These are phyloP conservation scores for Drosophila guanche DNA, from an alignment of 1,140 invertebrate species.

Conservation along the genomic window DNA sequence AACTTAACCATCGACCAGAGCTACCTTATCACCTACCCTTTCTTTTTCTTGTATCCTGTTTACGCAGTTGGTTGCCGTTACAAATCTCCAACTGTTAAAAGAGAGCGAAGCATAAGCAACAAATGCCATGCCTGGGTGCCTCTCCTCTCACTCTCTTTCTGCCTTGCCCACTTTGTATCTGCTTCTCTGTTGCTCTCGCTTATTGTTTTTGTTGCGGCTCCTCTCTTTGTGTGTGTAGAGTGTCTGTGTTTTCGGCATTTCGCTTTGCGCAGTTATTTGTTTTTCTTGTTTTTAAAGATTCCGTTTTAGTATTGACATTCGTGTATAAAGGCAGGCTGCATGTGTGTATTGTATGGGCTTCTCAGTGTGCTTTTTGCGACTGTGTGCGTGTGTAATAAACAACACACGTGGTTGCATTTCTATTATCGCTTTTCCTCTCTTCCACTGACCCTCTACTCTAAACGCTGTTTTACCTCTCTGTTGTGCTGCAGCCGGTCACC, in stretches of 20 bases:
- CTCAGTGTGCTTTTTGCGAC: slow-evolving; percentile 26
- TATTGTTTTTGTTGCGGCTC: slow-evolving; percentile 38
- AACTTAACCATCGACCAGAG: no score
- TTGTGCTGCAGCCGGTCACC: no score
- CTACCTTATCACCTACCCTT: no score
- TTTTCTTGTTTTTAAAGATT: slow-evolving; percentile 80
- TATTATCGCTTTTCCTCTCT: slow-evolving; percentile 32
- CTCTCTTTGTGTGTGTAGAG: slow-evolving; percentile 7
- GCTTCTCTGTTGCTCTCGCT: background rate
- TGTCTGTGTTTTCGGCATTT: slow-evolving; percentile 63
- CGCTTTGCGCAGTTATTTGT: slow-evolving; percentile 76
- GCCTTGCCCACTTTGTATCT: background rate
- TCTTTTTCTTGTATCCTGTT: background rate
- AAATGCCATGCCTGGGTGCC: slow-evolving; percentile 2
- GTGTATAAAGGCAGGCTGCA: slow-evolving; percentile 39
- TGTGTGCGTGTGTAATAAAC: slow-evolving; percentile 58
- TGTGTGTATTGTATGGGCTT: slow-evolving; percentile 22
- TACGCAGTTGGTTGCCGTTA: background rate
- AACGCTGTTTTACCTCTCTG: no score
- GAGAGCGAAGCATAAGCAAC: slow-evolving; percentile 1
- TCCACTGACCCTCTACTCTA: slow-evolving; percentile 3
- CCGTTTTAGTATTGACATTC: slow-evolving; percentile 75
- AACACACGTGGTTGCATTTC: slow-evolving; percentile 78
- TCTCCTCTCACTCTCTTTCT: slow-evolving; percentile 11
- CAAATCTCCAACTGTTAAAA: background rate